Evolutionary conservation across 35 echinoderm and acorn worm species (phyloP), one percentile per base, ranked within the genome.

Genomic region (Ophiothrix spiculata): DNA sequence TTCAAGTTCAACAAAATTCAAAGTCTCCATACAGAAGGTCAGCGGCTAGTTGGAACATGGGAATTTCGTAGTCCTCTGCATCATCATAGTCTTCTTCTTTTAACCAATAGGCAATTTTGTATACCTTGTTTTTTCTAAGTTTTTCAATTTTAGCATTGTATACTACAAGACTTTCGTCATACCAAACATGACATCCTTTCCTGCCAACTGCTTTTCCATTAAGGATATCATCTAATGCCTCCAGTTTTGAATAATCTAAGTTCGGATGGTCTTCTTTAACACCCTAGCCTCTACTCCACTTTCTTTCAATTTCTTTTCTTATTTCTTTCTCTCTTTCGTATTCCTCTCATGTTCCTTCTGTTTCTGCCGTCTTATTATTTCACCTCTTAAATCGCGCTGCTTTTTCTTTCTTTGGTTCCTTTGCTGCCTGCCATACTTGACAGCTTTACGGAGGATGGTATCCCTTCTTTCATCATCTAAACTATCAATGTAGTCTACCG

Each of bases 91-190:
- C 34, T 35, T 77, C 75, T 31, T 77, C 11, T 77, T 77, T 33
- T 1, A 1, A 17, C 80, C 80, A 83, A 15, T 83, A 83, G 0
- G 35, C 81, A 1, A 83, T 33, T 13, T 21, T 56, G 33, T 83
- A 83, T 10, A 6, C 6, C 6, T 49, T 49, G 6, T 10, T 34
- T 32, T 77, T 34, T 36, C 75, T 25, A 1, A 84, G 36, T 1
- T 84, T 84, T 36, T 84, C 82, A 6, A 84, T n/a, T 84, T 39
- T 56, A 4, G 32, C 82, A 40, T 14, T 73, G 32, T 33, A 74
- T 23, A 37, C 21, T 17, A 25, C 28, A 23, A 73, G 23, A 19
- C 37, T 11, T 0, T 74, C 1, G 25, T 84, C 82, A 31, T 38
- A 84, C 82, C 82, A 84, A 17, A 45, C 21, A 29, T 84, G 82